A percentile compares a stretch with the other conserved stretches of the same genome.
These are phyloP conservation scores for Esperia sulphurella DNA, from an alignment of 2,888 invertebrate genomes.

Conservation along the genomic window DNA sequence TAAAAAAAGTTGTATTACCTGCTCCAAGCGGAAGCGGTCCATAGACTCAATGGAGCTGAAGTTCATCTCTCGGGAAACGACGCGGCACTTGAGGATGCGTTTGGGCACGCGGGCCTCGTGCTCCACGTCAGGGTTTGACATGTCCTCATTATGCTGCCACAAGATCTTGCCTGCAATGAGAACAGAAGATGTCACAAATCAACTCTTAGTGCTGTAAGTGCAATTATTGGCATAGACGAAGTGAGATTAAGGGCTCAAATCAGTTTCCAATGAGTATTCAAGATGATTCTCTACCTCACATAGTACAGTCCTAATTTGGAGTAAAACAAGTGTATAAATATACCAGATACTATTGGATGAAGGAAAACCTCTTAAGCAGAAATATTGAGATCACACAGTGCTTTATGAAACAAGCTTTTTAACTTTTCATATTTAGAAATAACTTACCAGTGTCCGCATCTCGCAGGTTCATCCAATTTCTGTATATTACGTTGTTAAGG, in stretches of 20 bases:
- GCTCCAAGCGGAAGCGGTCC: conserved; percentile 97
- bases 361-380: no score
- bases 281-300: not conserved
- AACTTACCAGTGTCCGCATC: conserved; percentile 89
- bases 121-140: conserved; percentile 92
- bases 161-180: conserved; percentile 86
- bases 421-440: no score
- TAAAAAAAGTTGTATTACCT: conserved; percentile 41
- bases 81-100: conserved; percentile 95
- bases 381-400: no score
- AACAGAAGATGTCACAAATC: no score
- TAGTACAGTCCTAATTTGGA: no score
- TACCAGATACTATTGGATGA: no score
- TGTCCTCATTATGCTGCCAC: conserved; percentile 98
- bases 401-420: no score
- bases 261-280: no score
- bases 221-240: no score
- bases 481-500: conserved; percentile 46
- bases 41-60: conserved; percentile 95
- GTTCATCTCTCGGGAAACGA: conserved; percentile 93
- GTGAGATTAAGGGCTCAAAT: no score
- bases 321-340: no score
- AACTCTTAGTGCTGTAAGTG: no score
- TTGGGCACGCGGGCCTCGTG: conserved; percentile 98
- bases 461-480: conserved; percentile 98